Evolutionary conservation across 2,797 vertebrate genomes (phyloP), one percentile per base, ranked within the genome.

Genomic region (Parambassis ranga): DNA sequence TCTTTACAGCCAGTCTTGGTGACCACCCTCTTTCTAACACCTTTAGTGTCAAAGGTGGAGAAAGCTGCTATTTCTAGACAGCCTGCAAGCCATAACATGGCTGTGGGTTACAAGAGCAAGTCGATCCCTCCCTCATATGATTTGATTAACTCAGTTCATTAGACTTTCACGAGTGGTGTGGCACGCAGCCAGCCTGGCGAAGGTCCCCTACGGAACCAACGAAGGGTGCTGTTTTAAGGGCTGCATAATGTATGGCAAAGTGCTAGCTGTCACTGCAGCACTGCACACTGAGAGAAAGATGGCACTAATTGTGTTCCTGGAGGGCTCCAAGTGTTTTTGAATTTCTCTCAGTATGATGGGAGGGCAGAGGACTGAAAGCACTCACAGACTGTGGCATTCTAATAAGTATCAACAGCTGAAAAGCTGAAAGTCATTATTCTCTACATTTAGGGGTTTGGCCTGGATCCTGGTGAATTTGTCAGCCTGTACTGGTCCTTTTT

Each of bases 241-340:
- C 20, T 46, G 26, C 59, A 75, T 77, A 59, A 77, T 76, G 62
- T 53, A 77, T 49, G 32, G 39, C 28, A 62, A 20, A 37, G 3
- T 43, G 35, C 63, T 64, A 23, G 56, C 51, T 73, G 71, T 82
- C 63, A 82, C 11, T 13, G 56, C 60, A 66, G n/a, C 4, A 4
- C 43, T 63, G 56, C 78, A 77, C 24, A 52, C 41, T 10, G 58
- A 58, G 65, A 68, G 27, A 75, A 57, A 41, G 52, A 82, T 66
- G 36, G 48, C 37, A 70, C 22, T 71, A 74, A 78, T 78, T 79
- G 53, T 75, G 57, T 65, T 81, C 66, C 75, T 74, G 51, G 36
- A 66, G 74, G 31, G 73, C 36, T 68, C 13, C 13, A 20, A 74
- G 46, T 65, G 30, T 41, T 69, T 79, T 41, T 46, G 46, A 42